A percentile compares a stretch with the other conserved stretches of the same genome.
phyloP scores from a whole-genome alignment of 2,797 vertebrate genomes.

The Bryconaethiops microstoma region DNA sequence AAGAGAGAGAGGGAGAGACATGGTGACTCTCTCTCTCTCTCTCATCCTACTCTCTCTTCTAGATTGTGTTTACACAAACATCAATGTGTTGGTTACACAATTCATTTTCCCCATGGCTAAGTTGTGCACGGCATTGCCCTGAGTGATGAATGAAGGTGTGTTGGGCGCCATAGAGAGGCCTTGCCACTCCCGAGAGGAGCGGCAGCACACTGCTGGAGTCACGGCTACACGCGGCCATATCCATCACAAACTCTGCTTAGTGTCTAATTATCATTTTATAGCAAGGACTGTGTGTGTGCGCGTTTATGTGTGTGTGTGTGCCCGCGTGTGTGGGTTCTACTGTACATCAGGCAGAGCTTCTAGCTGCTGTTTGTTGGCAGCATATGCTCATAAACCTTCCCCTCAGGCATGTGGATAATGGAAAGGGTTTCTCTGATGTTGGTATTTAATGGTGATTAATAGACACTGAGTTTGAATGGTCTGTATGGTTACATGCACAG shows the following conservation, averaged over 20 bases:
- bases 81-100: conserved; percentile 36
- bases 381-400: not conserved
- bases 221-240: conserved; percentile 30
- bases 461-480: not conserved
- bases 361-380: not conserved
- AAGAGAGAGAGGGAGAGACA: not conserved
- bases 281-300: conserved; percentile 2
- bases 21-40: not conserved
- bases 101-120: conserved; percentile 40
- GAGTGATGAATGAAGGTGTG: conserved; percentile 49
- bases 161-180: conserved; percentile 16
- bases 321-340: not conserved
- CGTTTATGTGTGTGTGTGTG: conserved; percentile 5
- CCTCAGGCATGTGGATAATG: not conserved
- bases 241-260: conserved; percentile 4
- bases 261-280: conserved; percentile 27
- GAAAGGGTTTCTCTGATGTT: not conserved
- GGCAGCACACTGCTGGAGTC: conserved; percentile 37
- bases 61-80: conserved; percentile 47
- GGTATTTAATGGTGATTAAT: not conserved
- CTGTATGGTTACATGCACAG: too few relatives aligned
- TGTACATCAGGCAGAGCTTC: not conserved
- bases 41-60: not conserved
- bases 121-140: not conserved
- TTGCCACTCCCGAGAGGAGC: conserved; percentile 31